Conservation (phyloP, 2,113 vertebrate genomes). For the Raphicerus campestris region DNA sequence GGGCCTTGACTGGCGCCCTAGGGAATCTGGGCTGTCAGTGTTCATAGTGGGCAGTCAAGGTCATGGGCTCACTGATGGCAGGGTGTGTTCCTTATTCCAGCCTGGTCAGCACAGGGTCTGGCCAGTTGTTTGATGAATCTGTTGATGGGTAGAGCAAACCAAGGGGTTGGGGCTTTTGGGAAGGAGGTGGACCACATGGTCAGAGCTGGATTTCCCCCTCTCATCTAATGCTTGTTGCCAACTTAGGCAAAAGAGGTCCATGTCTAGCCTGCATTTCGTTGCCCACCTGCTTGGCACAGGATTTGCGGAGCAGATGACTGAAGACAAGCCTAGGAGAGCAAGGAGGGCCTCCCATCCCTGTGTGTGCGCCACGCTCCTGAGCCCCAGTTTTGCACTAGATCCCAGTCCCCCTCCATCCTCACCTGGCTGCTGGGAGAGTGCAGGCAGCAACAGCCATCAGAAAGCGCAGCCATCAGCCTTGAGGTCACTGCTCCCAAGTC, state of each 20-base stretch:
- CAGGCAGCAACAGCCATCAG: not conserved
- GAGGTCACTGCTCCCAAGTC: not conserved
- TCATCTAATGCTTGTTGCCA: not conserved
- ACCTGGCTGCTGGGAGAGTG: not conserved
- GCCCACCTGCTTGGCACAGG: not conserved
- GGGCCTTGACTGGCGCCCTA: not conserved
- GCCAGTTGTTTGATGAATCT: not conserved
- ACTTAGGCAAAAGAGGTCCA: not conserved
- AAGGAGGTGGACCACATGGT: not conserved
- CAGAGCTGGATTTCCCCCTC: not conserved
- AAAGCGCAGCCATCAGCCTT: not conserved
- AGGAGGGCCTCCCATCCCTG: fast-evolving
- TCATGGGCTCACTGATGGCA: not conserved
- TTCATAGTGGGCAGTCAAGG: not conserved
- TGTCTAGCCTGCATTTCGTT: not conserved
- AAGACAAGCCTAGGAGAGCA: not conserved
- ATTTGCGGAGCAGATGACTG: not conserved
- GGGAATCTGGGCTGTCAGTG: not conserved
- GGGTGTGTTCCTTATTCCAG: not conserved
- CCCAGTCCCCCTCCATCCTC: fast-evolving
- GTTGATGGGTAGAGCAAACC: not conserved
- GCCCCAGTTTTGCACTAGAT: fast-evolving
- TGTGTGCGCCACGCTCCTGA: not conserved
- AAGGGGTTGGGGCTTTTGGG: not conserved
- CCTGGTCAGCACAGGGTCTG: not conserved